Evolutionary conservation across 2,113 vertebrate genomes (phyloP), one percentile per base, ranked within the genome.

Genomic region (Scophthalmus maximus): DNA sequence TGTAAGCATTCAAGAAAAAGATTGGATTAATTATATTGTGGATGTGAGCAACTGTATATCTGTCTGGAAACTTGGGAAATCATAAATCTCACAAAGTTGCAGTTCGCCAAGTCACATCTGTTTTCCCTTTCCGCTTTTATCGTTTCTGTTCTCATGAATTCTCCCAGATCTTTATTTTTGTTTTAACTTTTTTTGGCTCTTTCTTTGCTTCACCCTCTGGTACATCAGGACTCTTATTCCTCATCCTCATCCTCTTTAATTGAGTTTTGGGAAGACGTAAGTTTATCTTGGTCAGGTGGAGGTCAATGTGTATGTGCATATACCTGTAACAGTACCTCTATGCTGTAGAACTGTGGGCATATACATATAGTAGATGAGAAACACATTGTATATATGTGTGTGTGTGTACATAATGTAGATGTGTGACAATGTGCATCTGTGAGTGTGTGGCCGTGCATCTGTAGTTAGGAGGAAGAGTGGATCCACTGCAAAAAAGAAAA

Each of bases 201-300:
- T 81, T 91, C 88, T 92, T 95, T 89, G 92, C 91, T 94, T 93
- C 93, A 93, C 85, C 94, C 89, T 93, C 91, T 92, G 90, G 90
- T 93, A 92, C 93, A 91, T 94, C 95, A 98, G 96, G 96, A 97
- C 92, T 96, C 96, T 90, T 95, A 95, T 93, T 96, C 96, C 81
- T 97, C 96, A 84, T 97, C 96, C 82, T 97, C 96, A 89, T 97
- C 95, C 86, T 98, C 96, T 95, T 94, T 97, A 96, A 94, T 96
- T 96, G 96, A 96, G 94, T 97, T 97, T 96, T 97, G 96, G 95
- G 95, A 97, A 95, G 96, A 96, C 91, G 95, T 97, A 97, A 98
- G 96, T 97, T 91, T 87, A 12, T 55, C 32, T 57, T 30, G 64
- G 76, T 68, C 12, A 84, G 87, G 27, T 22, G 6, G 62, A 68